These are phyloP conservation scores for Nomada hirtipes DNA, from an alignment of 2,888 invertebrate species.

Conservation along the genomic window DNA sequence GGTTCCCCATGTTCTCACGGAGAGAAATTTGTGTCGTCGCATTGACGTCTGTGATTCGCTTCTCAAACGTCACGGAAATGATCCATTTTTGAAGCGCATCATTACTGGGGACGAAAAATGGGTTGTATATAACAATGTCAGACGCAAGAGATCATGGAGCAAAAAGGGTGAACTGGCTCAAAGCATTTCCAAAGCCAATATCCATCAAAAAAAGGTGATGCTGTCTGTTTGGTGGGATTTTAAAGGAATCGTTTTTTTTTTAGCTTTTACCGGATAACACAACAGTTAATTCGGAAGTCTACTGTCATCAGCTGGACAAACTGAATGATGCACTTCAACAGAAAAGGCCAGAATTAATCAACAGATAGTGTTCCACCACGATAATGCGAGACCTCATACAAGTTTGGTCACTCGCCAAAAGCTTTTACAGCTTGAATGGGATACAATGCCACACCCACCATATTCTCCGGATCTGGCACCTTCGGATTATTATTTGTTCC, in stretches of 20 bases:
- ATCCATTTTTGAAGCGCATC: constrained; percentile 12
- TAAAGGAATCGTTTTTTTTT: constrained; percentile 4
- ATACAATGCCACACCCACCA: not conserved
- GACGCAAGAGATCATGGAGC: not conserved
- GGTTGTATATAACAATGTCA: not conserved
- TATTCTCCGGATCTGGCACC: not conserved
- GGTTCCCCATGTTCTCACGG: constrained; percentile 57
- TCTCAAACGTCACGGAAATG: constrained; percentile 56
- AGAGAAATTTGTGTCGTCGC: constrained; percentile 28
- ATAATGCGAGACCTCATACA: not conserved
- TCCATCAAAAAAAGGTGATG: not conserved
- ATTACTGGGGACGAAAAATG: constrained; percentile 1
- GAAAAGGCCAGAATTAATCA: not conserved
- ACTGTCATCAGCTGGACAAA: constrained; percentile 7
- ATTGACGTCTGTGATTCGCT: constrained; percentile 61
- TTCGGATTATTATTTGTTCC: not conserved
- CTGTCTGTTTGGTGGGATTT: constrained; percentile 15
- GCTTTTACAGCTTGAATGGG: constrained; percentile 6
- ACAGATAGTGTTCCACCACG: not conserved
- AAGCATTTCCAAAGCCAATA: not conserved
- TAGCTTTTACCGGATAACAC: not conserved
- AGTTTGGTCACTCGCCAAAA: constrained; percentile 7
- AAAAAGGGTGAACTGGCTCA: constrained; percentile 4
- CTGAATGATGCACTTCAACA: not conserved
- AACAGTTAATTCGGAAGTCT: constrained; percentile 2